Evolutionary conservation across 2,888 invertebrate species (phyloP), one percentile per base, ranked within the genome.

Genomic region (Phanerotoma sp.): DNA sequence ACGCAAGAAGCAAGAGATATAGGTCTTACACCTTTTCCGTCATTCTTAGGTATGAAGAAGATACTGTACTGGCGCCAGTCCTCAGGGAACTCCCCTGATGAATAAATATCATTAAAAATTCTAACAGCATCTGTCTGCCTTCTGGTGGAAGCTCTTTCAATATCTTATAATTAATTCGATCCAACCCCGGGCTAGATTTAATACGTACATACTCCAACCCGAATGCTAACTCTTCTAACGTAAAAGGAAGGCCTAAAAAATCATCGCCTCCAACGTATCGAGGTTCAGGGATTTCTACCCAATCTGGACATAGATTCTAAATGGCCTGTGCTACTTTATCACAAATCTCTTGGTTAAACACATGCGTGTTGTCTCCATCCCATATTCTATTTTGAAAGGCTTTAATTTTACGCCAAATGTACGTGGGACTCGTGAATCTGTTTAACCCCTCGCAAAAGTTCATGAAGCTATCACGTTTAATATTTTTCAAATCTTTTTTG

Each of bases 1-100:
- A 22, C 4, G n/a, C 54, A 54, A 0, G 54, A 38, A 2, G 54
- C 44, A 7, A 50, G 16, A 1, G 44, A 54, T 5, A 54, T 54
- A 4, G 49, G 54, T 1, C 54, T 42, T 10, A 52, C 33, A 13
- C 37, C 25, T 16, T 16, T 37, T 3, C 32, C 13, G 1, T 18
- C n/a, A 4, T n/a, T 3, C 38, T 52, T 52, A 2, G 52, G 52
- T 4, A 52, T 28, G 3, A 52, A 40, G 3, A 46, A 45, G 2
- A 52, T n/a, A 3, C 30, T 25, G 16, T 38, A 52, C 11, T 37
- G 16, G 10, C 21, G 45, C 46, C 52, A 52, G 2, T 35, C n/a
- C 1, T 22, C 46, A 1, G 52, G 52, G n/a, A 46, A 40, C 2
- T n/a, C 6, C n/a, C 20, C 21, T 1, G 30, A 28, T 3, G 2